Evolutionary conservation across 2,888 invertebrate species (phyloP).

Genomic region (Andrena trimmerana): DNA sequence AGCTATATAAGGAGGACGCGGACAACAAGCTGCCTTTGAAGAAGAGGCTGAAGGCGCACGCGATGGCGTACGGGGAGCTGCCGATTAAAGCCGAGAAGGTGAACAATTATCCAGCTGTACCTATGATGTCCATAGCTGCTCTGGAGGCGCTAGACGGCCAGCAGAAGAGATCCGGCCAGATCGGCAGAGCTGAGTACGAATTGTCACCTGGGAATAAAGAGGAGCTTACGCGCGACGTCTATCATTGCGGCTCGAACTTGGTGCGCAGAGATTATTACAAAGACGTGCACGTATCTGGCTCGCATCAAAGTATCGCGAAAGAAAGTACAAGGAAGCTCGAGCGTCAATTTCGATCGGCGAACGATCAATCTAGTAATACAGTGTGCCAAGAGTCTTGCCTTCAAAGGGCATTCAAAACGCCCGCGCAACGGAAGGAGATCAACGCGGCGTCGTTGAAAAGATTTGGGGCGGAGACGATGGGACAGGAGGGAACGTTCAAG

Average conservation of each 20-base stretch:
- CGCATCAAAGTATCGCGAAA: constrained; percentile 59
- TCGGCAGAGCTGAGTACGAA: constrained; percentile 54
- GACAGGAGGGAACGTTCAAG: constrained; percentile 63
- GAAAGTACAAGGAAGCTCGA: constrained; percentile 67
- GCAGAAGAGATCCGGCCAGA: constrained; percentile 55
- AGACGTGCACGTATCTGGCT: constrained; percentile 61
- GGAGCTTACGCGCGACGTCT: constrained; percentile 31
- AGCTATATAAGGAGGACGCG: constrained; percentile 69
- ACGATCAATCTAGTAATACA: constrained; percentile 55
- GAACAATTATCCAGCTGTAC: constrained; percentile 72
- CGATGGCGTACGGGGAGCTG: constrained; percentile 70
- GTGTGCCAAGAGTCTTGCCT: constrained; percentile 61
- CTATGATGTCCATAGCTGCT: constrained; percentile 81
- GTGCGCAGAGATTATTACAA: constrained; percentile 73
- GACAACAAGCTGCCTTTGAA: constrained; percentile 81
- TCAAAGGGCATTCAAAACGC: constrained; percentile 65
- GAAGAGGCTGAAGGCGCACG: constrained; percentile 79
- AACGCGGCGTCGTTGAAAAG: constrained; percentile 60
- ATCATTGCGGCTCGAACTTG: constrained; percentile 65
- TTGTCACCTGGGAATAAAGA: constrained; percentile 41
- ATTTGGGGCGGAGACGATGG: constrained; percentile 48
- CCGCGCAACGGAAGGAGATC: constrained; percentile 62
- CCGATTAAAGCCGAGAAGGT: constrained; percentile 70
- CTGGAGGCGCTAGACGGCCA: constrained; percentile 66
- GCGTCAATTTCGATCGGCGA: constrained; percentile 46